Base-by-base conservation (phyloP, 2,797 vertebrate species). In the Mormyrops boulengeri region DNA sequence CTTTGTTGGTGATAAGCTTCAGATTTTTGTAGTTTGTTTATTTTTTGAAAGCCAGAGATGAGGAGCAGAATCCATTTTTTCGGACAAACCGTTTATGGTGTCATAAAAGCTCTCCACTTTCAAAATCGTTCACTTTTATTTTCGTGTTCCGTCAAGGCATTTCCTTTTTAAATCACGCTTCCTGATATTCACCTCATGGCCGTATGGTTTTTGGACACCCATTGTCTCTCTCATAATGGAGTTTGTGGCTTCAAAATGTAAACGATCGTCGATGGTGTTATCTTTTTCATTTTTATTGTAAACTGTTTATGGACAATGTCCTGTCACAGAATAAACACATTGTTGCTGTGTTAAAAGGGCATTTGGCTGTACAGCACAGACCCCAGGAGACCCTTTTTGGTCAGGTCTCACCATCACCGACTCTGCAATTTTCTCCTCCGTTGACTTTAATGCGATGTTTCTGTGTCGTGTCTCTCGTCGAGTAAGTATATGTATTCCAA, bases 391-490 rank as follows among this genome's bases (percentile, higher is more conserved):
- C 92, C 93, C 93, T 91, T 90, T 3, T 50, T 90, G 92, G 94
- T 95, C 94, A 94, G 92, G 93, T 94, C 90, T 91, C 89, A 90
- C 92, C 91, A 88, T 90, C 93, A 91, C 94, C 93, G 93, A 89
- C 93, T 91, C 60, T 90, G 3, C 47, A 82, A 93, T 94, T 94
- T 94, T 92, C 93, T 88, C 92, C 92, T 94, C 93, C 91, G 91
- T 94, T 94, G 94, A 93, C 93, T 94, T 94, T 93, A 93, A 93
- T 94, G 92, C 92, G 93, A 93, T 92, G 94, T 93, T 92, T 91
- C 89, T 91, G 89, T 92, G 49, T 86, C 34, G 30, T 14, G 11
- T 17, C 17, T 60, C 85, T 87, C 91, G 90, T 41, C 84, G 77
- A 90, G 91, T 90, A 92, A 92, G 92, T 92, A 90, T 91, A 93